Conservation (phyloP, 2,797 vertebrate genomes). For the Chaunax sp. region DNA sequence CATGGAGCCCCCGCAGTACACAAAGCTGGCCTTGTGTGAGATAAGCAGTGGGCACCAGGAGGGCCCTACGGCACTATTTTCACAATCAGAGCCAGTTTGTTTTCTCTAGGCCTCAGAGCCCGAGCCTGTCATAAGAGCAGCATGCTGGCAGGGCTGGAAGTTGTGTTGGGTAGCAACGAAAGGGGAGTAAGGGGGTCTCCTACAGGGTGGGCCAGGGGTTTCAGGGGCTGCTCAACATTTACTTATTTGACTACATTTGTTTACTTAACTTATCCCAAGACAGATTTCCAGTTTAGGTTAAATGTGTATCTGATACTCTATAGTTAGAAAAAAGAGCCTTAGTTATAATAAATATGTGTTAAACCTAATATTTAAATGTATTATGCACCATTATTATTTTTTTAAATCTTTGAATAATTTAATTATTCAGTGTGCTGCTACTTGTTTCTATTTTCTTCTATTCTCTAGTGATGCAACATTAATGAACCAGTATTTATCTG, state of each 20-base stretch:
- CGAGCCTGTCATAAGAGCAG: constrained; percentile 73
- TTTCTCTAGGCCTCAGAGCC: constrained; percentile 82
- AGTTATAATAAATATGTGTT: background rate
- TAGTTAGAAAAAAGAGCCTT: background rate
- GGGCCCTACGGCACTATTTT: constrained; percentile 81
- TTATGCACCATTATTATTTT: no score
- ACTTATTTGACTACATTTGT: constrained; percentile 65
- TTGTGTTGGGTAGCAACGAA: constrained; percentile 62
- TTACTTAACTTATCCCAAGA: constrained; percentile 56
- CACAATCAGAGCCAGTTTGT: constrained; percentile 85
- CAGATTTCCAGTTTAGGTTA: constrained; percentile 44
- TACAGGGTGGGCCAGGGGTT: constrained; percentile 68
- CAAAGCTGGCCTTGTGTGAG: constrained; percentile 84
- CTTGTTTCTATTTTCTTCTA: no score
- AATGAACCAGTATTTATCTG: background rate
- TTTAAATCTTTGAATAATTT: background rate
- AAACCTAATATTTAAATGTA: background rate
- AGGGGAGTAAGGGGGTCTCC: constrained; percentile 54
- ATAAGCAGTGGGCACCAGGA: constrained; percentile 80
- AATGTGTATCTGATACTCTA: constrained; percentile 6
- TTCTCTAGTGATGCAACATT: background rate
- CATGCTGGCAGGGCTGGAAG: constrained; percentile 63
- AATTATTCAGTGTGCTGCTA: background rate
- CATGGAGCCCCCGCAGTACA: constrained; percentile 69
- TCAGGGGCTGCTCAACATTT: constrained; percentile 58